Evolutionary conservation across 2,888 invertebrate genomes (phyloP), one percentile per base, ranked within the genome.

Genomic region (Acanthosepion esculentum): DNA sequence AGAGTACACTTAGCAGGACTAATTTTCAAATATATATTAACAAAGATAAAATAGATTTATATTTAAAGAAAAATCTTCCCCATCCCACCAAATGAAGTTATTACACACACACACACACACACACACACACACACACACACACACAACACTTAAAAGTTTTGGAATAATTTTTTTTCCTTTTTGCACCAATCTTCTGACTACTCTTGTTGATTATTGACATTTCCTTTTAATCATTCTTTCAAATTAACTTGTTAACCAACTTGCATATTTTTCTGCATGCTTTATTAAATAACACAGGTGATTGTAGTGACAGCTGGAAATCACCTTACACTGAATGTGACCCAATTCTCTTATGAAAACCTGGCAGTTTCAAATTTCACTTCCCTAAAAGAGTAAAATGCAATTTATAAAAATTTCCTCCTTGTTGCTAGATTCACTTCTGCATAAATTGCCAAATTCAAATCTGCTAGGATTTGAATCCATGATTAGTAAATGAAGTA

Each of bases 181-280:
- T 78, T 78, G n/a, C n/a, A n/a, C n/a, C 78, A 78, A n/a, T n/a
- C n/a, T 78, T 78, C 78, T 78, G 15, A n/a, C 78, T 23, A n/a
- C 23, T 78, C n/a, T 33, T n/a, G 12, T 78, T n/a, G 78, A 78
- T 78, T 78, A 78, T n/a, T n/a, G 78, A 78, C n/a, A 5, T 78
- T 78, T 20, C 4, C 23, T 59, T 59, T 59, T 59, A 59, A 59
- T 59, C 59, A 59, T 59, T 59, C 59, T 59, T 23, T 59, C 59
- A 59, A 59, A 59, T 23, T 59, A 59, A 20, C 59, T 59, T 59
- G 59, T 59, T 59, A 78, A 78, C 10, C 18, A n/a, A 78, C 78
- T 78, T 78, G n/a, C n/a, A n/a, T 78, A 78, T 78, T 78, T 78
- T 78, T 33, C 78, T 33, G 78, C 78, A 78, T 78, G 78, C 78